Evolutionary conservation across 2,113 vertebrate genomes (phyloP), one percentile per base, ranked within the genome.

Genomic region (Trichechus manatus): DNA sequence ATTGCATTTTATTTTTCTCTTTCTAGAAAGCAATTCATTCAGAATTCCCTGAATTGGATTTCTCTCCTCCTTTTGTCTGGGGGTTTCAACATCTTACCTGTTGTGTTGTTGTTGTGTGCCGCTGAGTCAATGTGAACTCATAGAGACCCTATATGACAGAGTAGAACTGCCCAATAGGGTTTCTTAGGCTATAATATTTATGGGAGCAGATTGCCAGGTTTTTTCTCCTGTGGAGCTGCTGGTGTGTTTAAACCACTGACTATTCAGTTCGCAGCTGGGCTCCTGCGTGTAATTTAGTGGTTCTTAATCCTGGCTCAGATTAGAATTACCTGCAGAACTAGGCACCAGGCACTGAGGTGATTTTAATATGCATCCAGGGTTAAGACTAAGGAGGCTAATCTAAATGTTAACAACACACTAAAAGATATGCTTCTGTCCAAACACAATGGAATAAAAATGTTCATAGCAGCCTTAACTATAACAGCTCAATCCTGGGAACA

Each of bases 21-120:
- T 91, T 97, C 83, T 87, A n/a, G 85, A 88, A 78, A 78, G 14
- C 36, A 89, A 74, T 47, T 91, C 63, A 96, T n/a, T 78, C n/a
- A 87, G 31, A 75, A 91, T 89, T 81, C 42, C 15, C 23, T 53
- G 31, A 77, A 87, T 19, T 89, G 20, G 39, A 85, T 90, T 78
- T 78, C 39, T 83, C 13, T 94, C 42, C 8, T 88, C 1, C 47
- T 96, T 96, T 86, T 75, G 31, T 47, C n/a, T 86, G 5, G 53
- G 14, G 1, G 0, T 86, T 92, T 97, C 56, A 91, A n/a, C 4
- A 72, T 56, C 15, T 79, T 75, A 27, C 31, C 36, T 27, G 20
- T 72, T 36, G 36, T 72, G 17, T 36, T 72, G 17, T 74, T 74
- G 72, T 39, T 68, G 64, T 68, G 31, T 31, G 36, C 72, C 8